Evolutionary conservation across 2,113 vertebrate genomes (phyloP), one percentile per base, ranked within the genome.

Genomic region (Forbesichthys papilliferus): DNA sequence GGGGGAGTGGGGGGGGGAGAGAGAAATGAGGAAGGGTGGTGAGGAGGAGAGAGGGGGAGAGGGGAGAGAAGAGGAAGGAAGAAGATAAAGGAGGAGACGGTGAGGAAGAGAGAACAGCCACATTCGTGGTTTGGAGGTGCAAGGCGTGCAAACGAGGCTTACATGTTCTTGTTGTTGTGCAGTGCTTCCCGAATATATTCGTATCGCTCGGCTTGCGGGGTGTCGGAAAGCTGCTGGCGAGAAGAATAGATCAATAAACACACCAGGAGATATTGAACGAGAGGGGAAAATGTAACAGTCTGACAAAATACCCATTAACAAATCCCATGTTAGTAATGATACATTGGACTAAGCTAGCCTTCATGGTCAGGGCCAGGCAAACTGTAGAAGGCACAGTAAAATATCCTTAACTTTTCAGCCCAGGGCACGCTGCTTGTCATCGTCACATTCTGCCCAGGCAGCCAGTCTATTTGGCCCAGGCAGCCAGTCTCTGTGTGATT

Each of bases 81-180:
- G 27, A 27, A 3, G 27, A 27, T 2, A 27, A 27, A 27, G 27
- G 27, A 27, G 27, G 27, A 27, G 2, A 27, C 27, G 27, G 27
- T 27, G 27, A 27, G 27, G 27, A 27, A 27, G 27, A 27, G 27
- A 27, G 27, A 27, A 27, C 27, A 27, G 27, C 1, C 27, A 27
- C 27, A 27, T 27, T 27, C 27, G 27, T 27, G 27, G 27, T 27
- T 27, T 27, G 27, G 2, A 27, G 27, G 27, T 27, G 27, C 27
- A 27, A 27, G 27, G 27, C 27, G 27, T 27, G 27, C 5, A 11
- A 61, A 18, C 2, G 16, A 27, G 71, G 91, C 96, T 95, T 92
- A 98, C 96, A 96, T 96, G 84, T 92, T 95, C 80, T 93, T 96
- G 90, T 99, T 98, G 93, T 92, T 95, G 92, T 96, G 98, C 90